phyloP scores from a whole-genome alignment of 92 coral and sea anemone genomes.

The Epizoanthus ramosus region DNA sequence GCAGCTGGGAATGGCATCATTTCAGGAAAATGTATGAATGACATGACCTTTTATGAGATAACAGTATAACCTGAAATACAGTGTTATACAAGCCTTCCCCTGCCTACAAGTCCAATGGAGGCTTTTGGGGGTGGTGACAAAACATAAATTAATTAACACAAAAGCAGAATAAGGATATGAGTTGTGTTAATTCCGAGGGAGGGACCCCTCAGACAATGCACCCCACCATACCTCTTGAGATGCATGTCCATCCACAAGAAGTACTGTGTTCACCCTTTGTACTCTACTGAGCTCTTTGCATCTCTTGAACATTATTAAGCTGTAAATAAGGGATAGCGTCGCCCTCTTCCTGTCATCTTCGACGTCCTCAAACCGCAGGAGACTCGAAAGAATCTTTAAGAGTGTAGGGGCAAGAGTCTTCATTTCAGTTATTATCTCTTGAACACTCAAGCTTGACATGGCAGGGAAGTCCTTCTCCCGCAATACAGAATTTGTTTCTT shows the following conservation, averaged over 20 bases:
- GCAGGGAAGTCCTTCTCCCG: constrained; percentile 45
- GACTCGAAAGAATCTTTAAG: constrained; percentile 28
- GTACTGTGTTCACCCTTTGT: constrained; percentile 53
- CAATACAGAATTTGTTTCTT: constrained; percentile 51
- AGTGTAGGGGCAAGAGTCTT: constrained; percentile 45
- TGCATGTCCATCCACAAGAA: constrained; percentile 47
- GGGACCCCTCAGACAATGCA: too few relatives aligned
- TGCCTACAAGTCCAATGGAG: too few relatives aligned
- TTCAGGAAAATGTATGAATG: too few relatives aligned
- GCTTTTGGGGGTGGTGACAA: too few relatives aligned
- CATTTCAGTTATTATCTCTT: constrained; percentile 41
- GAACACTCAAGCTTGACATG: constrained; percentile 43
- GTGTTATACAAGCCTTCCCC: too few relatives aligned
- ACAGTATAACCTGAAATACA: too few relatives aligned
- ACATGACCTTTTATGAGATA: too few relatives aligned
- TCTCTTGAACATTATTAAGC: constrained; percentile 50
- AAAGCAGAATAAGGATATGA: too few relatives aligned
- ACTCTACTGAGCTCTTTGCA: constrained; percentile 49
- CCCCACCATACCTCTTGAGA: constrained; percentile 44
- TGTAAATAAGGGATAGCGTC: constrained; percentile 46
- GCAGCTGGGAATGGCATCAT: too few relatives aligned
- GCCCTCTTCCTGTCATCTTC: constrained; percentile 46
- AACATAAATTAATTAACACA: too few relatives aligned
- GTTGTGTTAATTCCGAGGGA: too few relatives aligned
- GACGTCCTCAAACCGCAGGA: constrained; percentile 32